Evolutionary conservation across 2,888 invertebrate genomes (phyloP).

Genomic region (Subacronicta megacephala): DNA sequence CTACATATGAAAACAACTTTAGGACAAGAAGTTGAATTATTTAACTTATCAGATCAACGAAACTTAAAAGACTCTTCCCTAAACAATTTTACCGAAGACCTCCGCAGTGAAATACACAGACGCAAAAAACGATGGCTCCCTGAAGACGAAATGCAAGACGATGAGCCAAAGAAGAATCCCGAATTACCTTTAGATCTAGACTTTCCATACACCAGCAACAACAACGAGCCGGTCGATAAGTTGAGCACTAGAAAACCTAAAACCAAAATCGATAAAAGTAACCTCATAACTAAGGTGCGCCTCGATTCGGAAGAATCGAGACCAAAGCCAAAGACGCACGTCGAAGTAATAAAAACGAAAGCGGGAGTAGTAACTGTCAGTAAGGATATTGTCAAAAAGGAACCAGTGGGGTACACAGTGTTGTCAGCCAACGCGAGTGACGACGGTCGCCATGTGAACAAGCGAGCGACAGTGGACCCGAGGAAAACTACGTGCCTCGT

Average conservation of each 20-base stretch:
- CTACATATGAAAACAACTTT: constrained; percentile 86
- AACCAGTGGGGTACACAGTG: constrained; percentile 85
- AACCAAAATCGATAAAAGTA: constrained; percentile 88
- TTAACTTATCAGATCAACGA: constrained; percentile 77
- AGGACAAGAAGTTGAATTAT: constrained; percentile 77
- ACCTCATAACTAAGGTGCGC: constrained; percentile 87
- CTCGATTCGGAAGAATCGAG: constrained; percentile 87
- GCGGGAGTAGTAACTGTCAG: constrained; percentile 91
- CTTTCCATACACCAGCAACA: constrained; percentile 91
- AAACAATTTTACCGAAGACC: constrained; percentile 78
- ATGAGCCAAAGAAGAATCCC: constrained; percentile 90
- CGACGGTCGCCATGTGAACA: constrained; percentile 90
- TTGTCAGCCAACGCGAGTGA: constrained; percentile 85
- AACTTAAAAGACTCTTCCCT: constrained; percentile 69
- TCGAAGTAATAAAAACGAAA: constrained; percentile 91
- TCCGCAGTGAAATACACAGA: constrained; percentile 77
- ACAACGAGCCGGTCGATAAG: constrained; percentile 88
- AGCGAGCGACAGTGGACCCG: constrained; percentile 93
- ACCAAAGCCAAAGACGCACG: constrained; percentile 92
- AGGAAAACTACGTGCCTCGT: constrained; percentile 98
- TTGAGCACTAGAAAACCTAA: constrained; percentile 85
- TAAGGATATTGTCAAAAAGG: constrained; percentile 91
- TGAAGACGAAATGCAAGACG: constrained; percentile 90
- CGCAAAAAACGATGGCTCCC: constrained; percentile 92
- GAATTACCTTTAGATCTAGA: constrained; percentile 91